A percentile compares a stretch with the other conserved stretches of the same genome.
Evolutionary conservation across 2,797 vertebrate species (phyloP).

Genomic region (Hirundo rustica): DNA sequence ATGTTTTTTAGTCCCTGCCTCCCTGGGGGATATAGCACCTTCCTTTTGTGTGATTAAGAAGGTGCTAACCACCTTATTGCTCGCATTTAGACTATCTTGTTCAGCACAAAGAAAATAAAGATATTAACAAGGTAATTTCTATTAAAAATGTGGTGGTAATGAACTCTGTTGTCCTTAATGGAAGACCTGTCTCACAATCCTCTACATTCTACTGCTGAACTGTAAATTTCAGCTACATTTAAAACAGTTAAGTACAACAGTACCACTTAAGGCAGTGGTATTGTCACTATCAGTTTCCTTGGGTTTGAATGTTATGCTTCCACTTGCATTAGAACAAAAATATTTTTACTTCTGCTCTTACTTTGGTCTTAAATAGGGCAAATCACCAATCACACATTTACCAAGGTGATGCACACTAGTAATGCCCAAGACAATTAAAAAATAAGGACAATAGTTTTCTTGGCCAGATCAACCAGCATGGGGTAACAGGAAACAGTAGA

Average conservation of each 20-base stretch:
- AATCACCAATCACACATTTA: background rate
- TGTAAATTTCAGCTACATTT: background rate
- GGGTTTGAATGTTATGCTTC: background rate
- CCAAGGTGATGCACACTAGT: background rate
- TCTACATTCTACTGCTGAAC: background rate
- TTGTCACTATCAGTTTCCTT: background rate
- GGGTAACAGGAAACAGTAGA: background rate
- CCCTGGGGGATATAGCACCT: background rate
- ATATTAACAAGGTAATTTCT: background rate
- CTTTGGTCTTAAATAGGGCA: background rate
- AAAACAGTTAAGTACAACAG: background rate
- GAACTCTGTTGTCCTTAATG: background rate
- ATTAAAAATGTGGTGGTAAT: background rate
- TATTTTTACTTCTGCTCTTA: background rate
- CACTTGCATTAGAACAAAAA: fast-evolving
- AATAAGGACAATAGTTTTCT: background rate
- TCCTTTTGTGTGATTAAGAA: background rate
- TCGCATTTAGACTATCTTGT: background rate
- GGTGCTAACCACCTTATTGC: background rate
- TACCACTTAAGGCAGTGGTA: background rate
- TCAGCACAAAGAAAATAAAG: background rate
- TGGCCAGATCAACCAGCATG: background rate
- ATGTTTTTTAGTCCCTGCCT: background rate
- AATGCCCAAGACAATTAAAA: background rate
- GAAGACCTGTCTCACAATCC: background rate